Conservation (phyloP, 2,113 vertebrate species). For the Dolichallabes microphthalmus region DNA sequence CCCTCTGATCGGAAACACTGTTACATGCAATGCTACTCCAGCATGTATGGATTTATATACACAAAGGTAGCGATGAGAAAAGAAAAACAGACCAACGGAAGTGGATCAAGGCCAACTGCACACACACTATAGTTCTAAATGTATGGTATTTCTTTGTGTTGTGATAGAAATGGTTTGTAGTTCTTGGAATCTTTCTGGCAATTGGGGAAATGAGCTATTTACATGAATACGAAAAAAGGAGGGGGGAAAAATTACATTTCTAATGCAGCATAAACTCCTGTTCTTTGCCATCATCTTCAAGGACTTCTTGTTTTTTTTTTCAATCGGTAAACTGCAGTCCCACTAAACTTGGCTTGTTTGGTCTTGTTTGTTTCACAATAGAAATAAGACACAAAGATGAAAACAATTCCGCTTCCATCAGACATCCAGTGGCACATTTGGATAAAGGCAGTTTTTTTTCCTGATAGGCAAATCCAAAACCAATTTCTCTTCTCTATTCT, state of each 20-base stretch:
- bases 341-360: neutral
- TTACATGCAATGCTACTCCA: too few species aligned
- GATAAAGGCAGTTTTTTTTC: neutral
- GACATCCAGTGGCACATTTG: neutral
- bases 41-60: too few species aligned
- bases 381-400: neutral
- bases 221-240: neutral
- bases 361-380: conserved; percentile 9
- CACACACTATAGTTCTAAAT: neutral
- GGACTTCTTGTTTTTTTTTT: neutral
- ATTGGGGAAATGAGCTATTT: neutral
- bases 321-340: neutral
- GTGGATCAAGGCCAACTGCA: too few species aligned
- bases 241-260: neutral
- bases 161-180: neutral
- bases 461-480: conserved; percentile 28
- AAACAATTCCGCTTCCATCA: neutral
- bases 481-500: conserved; percentile 30
- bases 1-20: too few species aligned
- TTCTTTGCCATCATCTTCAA: neutral
- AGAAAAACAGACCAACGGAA: too few species aligned
- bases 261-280: too few species aligned
- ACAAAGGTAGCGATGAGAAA: too few species aligned
- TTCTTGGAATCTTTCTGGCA: neutral
- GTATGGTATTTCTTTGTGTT: neutral